phyloP scores from a whole-genome alignment of 2,797 vertebrate species.

The Onychomys torridus region DNA sequence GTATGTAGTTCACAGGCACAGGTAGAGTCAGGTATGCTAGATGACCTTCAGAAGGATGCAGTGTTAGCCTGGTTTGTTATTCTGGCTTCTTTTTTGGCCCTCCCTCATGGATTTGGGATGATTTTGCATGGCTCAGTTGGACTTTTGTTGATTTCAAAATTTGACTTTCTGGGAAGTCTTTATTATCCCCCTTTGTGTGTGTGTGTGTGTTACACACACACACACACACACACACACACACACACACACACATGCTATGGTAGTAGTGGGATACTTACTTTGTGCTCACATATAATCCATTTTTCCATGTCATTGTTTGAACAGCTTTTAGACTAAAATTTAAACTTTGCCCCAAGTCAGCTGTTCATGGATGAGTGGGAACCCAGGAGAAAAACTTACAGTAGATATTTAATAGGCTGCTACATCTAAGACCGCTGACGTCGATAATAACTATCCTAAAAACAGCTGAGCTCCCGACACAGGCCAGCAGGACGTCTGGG shows the following conservation, averaged over 20 bases:
- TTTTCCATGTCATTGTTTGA: conserved; percentile 9
- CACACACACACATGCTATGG: too few species aligned
- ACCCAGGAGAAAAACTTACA: neutral
- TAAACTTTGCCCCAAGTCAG: conserved; percentile 24
- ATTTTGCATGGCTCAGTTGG: neutral
- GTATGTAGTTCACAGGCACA: neutral
- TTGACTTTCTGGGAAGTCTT: neutral
- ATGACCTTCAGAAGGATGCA: neutral
- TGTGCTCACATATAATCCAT: neutral
- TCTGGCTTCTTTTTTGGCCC: neutral
- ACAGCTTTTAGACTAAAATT: conserved; percentile 46
- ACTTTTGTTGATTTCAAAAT: conserved; percentile 45
- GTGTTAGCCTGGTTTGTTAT: neutral
- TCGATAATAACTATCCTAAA: neutral
- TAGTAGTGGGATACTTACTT: neutral
- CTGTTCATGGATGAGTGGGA: conserved; percentile 46
- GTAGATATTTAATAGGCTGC: conserved; percentile 11
- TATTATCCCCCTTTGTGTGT: neutral
- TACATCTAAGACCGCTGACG: conserved; percentile 24
- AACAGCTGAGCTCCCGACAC: conserved; percentile 6
- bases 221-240: accelerated
- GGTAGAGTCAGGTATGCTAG: neutral
- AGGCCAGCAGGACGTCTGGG: neutral
- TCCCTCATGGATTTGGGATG: neutral
- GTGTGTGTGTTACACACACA: neutral